These are phyloP conservation scores for Antennarius maculatus DNA, from an alignment of 2,797 vertebrate species.

Conservation along the genomic window DNA sequence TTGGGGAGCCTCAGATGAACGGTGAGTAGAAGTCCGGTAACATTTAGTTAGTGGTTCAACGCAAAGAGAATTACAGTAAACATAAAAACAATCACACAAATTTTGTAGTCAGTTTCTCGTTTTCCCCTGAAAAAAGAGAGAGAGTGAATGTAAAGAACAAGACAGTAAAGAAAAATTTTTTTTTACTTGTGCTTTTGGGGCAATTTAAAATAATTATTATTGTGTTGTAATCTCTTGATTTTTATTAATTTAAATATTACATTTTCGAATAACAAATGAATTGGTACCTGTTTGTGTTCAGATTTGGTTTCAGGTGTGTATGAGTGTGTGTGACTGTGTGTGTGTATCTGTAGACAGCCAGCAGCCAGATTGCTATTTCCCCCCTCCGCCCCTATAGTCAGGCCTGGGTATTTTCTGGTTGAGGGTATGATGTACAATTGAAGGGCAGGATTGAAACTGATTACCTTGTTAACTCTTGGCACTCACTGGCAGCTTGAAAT, in stretches of 20 bases:
- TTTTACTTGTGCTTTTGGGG: too few species aligned
- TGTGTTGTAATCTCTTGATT: too few species aligned
- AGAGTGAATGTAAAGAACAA: neutral
- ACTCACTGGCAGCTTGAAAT: constrained; percentile 95
- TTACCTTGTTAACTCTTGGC: constrained; percentile 99
- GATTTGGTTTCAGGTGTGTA: constrained; percentile 44
- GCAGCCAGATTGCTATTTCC: constrained; percentile 91
- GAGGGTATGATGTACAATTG: constrained; percentile 94
- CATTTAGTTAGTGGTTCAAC: neutral
- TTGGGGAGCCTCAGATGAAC: constrained; percentile 7
- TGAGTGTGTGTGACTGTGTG: constrained; percentile 19
- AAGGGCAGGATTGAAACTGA: constrained; percentile 98
- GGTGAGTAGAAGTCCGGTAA: constrained; percentile 1
- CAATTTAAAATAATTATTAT: too few species aligned
- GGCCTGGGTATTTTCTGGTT: constrained; percentile 89
- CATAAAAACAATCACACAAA: neutral
- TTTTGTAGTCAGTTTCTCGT: neutral
- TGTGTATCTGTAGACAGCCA: constrained; percentile 48
- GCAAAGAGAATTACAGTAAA: constrained; percentile 5
- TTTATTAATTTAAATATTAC: neutral
- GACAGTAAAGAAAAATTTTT: too few species aligned
- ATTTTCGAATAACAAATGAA: neutral
- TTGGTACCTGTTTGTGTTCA: constrained; percentile 6
- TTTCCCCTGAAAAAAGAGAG: neutral
- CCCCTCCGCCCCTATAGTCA: constrained; percentile 89